These are phyloP conservation scores for Sinohyriopsis cumingii DNA, from an alignment of 2,888 invertebrate genomes.

Conservation along the genomic window DNA sequence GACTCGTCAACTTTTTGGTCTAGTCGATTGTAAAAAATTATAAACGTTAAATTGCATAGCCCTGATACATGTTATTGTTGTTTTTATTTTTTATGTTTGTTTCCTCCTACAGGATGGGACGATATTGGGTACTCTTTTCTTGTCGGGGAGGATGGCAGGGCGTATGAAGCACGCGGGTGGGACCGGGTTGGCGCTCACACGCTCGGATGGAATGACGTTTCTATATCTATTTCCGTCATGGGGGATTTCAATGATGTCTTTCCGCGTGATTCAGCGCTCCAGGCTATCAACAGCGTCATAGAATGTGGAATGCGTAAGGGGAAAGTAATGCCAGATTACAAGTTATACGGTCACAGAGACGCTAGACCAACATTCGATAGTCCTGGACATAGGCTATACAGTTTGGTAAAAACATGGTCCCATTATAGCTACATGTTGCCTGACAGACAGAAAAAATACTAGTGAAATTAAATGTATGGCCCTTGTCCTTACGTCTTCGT, in stretches of 20 bases:
- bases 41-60: no score
- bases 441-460: not conserved
- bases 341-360: slow-evolving; percentile 53
- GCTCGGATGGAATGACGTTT: slow-evolving; percentile 75
- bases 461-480: no score
- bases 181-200: slow-evolving; percentile 82
- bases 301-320: slow-evolving; percentile 44
- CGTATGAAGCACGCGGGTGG: slow-evolving; percentile 85
- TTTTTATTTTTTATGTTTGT: no score
- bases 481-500: no score
- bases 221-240: slow-evolving; percentile 48
- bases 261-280: slow-evolving; percentile 46
- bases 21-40: no score
- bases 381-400: slow-evolving; percentile 47
- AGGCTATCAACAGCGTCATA: slow-evolving; percentile 46
- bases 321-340: slow-evolving; percentile 38
- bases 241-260: slow-evolving; percentile 50
- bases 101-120: slow-evolving; percentile 31
- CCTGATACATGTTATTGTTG: no score
- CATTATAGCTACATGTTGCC: slow-evolving; percentile 14
- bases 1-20: no score
- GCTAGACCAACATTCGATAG: slow-evolving; percentile 25
- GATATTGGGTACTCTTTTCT: slow-evolving; percentile 78
- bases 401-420: slow-evolving; percentile 36
- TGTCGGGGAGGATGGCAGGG: slow-evolving; percentile 84